These are phyloP conservation scores for Rhinopithecus roxellana DNA, from an alignment of 2,113 vertebrate genomes.

Conservation along the genomic window DNA sequence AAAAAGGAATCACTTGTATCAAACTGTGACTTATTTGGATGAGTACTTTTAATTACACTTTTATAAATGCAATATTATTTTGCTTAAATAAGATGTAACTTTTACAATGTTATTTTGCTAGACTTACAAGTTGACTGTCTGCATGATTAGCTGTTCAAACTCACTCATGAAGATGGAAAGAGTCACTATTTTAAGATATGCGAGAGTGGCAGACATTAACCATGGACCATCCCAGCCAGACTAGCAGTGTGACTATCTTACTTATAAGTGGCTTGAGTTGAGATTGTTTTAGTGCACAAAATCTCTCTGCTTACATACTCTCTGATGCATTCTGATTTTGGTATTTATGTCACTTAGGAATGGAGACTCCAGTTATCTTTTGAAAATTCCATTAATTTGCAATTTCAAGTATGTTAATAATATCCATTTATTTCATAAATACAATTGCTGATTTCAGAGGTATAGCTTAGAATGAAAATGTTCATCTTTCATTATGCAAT, in stretches of 20 bases:
- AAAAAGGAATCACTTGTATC: conserved; percentile 30
- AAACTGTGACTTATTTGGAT: background rate
- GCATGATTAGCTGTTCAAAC: background rate
- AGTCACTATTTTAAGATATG: background rate
- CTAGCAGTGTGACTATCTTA: background rate
- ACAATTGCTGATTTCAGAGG: background rate
- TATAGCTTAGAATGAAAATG: background rate
- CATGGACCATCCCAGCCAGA: background rate
- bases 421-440: background rate
- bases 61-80: conserved; percentile 26
- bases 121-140: background rate
- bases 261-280: background rate
- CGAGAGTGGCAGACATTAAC: background rate
- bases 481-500: background rate
- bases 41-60: conserved; percentile 55
- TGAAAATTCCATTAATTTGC: background rate
- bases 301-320: background rate
- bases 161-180: background rate
- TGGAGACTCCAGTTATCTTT: background rate
- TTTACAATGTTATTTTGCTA: conserved; percentile 36
- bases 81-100: conserved; percentile 41
- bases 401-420: background rate
- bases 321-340: background rate
- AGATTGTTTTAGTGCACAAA: background rate
- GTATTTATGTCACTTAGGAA: background rate